Evolutionary conservation across 2,113 vertebrate genomes (phyloP).

Genomic region (Athene noctua): DNA sequence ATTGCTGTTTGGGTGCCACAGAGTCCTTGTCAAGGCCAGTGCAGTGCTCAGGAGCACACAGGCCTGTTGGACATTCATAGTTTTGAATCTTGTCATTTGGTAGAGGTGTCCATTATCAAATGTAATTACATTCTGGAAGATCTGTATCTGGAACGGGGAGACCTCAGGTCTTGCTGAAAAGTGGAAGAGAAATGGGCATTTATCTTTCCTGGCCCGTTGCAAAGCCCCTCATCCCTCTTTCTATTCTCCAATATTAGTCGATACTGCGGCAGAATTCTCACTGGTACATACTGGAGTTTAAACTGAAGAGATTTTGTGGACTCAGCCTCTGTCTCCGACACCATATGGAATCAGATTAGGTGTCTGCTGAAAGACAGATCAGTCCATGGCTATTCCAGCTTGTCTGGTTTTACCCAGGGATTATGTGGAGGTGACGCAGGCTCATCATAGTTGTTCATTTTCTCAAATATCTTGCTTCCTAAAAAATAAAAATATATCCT

Average conservation of each 20-base stretch:
- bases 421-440: not conserved
- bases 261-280: not conserved
- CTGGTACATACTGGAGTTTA: not conserved
- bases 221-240: not conserved
- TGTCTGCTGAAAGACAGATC: not conserved
- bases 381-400: not conserved
- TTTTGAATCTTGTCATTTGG: not conserved
- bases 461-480: not conserved
- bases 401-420: not conserved
- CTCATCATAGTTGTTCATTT: not conserved
- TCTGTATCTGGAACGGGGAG: not conserved
- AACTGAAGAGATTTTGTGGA: not conserved
- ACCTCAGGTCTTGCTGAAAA: not conserved
- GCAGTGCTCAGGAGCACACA: not conserved
- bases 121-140: not conserved
- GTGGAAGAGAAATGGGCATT: not conserved
- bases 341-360: not conserved
- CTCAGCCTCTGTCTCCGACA: not conserved
- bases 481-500: not conserved
- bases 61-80: not conserved
- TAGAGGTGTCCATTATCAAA: not conserved
- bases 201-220: not conserved
- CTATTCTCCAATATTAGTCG: not conserved
- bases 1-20: fast-evolving
- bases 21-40: not conserved